These are phyloP conservation scores for Pandemis corylana DNA, from an alignment of 2,888 invertebrate genomes.

Conservation along the genomic window DNA sequence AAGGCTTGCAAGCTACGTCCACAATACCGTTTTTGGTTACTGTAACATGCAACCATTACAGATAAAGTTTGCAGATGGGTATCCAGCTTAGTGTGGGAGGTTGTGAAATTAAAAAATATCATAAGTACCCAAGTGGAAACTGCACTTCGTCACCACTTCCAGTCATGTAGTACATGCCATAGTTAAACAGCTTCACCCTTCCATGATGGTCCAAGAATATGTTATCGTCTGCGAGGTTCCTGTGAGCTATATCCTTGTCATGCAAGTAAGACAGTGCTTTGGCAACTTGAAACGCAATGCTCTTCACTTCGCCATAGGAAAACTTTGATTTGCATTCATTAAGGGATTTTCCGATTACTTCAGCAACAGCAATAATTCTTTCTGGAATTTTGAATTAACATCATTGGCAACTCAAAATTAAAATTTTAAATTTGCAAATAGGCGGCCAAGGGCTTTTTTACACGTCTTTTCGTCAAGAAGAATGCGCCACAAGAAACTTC, in stretches of 20 bases:
- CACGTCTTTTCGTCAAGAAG: too few relatives aligned
- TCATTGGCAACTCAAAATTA: neutral
- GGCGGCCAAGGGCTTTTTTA: too few relatives aligned
- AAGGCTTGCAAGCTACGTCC: too few relatives aligned
- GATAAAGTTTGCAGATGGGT: too few relatives aligned
- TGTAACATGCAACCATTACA: too few relatives aligned
- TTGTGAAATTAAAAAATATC: too few relatives aligned
- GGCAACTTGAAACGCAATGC: constrained; percentile 90
- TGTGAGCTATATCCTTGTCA: constrained; percentile 89
- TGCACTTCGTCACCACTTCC: constrained; percentile 93
- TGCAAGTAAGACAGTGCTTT: constrained; percentile 90
- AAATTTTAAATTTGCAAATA: too few relatives aligned
- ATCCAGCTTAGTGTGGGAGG: too few relatives aligned
- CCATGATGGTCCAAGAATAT: constrained; percentile 90
- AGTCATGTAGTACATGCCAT: constrained; percentile 97
- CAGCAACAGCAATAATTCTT: constrained; percentile 92
- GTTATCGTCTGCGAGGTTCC: constrained; percentile 93
- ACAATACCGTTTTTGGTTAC: too few relatives aligned
- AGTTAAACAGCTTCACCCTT: constrained; percentile 94
- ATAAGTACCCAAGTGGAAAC: constrained; percentile 92
- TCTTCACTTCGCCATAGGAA: constrained; percentile 80
- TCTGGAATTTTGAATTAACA: constrained; percentile 80
- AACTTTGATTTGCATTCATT: constrained; percentile 79
- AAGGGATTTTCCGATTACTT: constrained; percentile 89
- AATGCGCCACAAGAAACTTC: too few relatives aligned